These are phyloP conservation scores for Accipiter virgatus DNA, from an alignment of 2,113 vertebrate genomes.

Conservation along the genomic window DNA sequence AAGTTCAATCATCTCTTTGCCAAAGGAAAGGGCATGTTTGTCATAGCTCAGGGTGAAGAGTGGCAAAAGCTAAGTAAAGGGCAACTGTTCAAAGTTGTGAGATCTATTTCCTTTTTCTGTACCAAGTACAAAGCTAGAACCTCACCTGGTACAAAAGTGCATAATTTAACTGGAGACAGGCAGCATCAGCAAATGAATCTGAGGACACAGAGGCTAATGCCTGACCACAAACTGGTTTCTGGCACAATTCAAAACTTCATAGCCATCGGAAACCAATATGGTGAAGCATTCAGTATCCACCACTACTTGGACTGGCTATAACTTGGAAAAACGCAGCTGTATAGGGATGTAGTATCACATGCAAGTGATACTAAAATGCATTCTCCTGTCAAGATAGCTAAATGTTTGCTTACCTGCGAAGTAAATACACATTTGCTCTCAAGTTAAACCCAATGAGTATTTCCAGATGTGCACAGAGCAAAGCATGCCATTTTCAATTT, in stretches of 20 bases:
- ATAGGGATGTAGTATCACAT: not conserved
- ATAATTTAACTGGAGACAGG: not conserved
- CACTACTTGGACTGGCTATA: not conserved
- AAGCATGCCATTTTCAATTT: constrained; percentile 42
- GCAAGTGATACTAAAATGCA: not conserved
- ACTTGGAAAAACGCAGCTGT: not conserved
- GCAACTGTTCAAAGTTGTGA: not conserved
- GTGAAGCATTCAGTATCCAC: not conserved
- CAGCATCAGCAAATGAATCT: not conserved
- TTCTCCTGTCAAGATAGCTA: not conserved
- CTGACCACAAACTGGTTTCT: not conserved
- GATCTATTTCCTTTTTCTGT: not conserved
- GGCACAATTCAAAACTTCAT: not conserved
- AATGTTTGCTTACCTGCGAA: not conserved
- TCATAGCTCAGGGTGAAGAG: not conserved
- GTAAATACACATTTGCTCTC: not conserved
- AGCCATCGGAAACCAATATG: not conserved
- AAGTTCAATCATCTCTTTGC: not conserved
- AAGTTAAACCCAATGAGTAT: not conserved
- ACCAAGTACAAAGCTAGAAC: not conserved
- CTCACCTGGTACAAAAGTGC: not conserved
- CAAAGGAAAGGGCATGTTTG: not conserved
- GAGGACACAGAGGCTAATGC: not conserved
- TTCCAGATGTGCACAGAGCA: not conserved
- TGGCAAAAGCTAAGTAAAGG: not conserved